Evolutionary conservation across 1,140 invertebrate species (phyloP).

Genomic region (Ridgeia piscesae): DNA sequence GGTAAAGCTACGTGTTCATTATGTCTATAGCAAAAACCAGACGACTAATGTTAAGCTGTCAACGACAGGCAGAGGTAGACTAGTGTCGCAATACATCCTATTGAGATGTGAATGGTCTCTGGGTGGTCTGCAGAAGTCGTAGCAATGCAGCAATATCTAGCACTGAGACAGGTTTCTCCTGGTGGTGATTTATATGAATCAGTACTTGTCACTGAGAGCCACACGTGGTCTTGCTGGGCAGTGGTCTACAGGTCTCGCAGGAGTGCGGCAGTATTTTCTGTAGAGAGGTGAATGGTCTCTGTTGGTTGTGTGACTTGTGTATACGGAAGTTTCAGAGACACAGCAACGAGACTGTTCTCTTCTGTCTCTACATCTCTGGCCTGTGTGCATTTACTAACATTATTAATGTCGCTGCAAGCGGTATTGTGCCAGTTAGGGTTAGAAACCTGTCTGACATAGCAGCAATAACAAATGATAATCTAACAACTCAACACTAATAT

Average conservation of each 20-base stretch:
- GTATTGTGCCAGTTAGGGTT: not conserved
- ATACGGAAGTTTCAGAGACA: not conserved
- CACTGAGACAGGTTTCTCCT: not conserved
- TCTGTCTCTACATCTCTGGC: not conserved
- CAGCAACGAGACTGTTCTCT: not conserved
- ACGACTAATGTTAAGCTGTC: not conserved
- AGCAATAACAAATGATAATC: not conserved
- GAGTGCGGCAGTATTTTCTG: not conserved
- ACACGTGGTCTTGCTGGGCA: not conserved
- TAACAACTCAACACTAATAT: not conserved
- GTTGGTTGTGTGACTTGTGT: not conserved
- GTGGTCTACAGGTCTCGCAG: not conserved
- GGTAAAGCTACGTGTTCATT: not conserved
- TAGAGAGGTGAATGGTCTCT: not conserved
- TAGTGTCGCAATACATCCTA: too few species aligned
- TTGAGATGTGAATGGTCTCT: too few species aligned
- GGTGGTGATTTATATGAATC: not conserved
- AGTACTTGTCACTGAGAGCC: not conserved
- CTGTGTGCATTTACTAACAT: not conserved
- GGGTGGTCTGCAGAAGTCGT: too few species aligned
- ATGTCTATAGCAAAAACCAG: not conserved
- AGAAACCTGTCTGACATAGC: not conserved
- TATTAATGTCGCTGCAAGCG: not conserved
- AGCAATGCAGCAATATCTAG: too few species aligned
- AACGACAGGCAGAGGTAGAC: too few species aligned